Base-by-base conservation (phyloP, 2,888 invertebrate species). In the Uropetala carovei region DNA sequence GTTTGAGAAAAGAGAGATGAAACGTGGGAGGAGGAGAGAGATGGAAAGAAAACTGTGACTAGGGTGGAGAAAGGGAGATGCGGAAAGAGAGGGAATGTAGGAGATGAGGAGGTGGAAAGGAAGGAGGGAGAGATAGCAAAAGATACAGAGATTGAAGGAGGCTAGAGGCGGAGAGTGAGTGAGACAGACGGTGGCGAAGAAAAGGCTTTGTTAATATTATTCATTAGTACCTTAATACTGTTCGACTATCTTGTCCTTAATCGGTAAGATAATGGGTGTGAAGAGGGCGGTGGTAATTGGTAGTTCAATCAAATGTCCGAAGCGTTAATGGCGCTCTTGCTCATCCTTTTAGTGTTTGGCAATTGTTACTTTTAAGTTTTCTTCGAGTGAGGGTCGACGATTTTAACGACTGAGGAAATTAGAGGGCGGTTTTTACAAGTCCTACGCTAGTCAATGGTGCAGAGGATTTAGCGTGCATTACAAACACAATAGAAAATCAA, bases 151-250 rank as follows among this genome's bases (percentile, higher is more conserved):
- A 43, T 43, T 43, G 43, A n/a, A n/a, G n/a, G 43, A 43, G 43
- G 5, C 43, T 3, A 43, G 43, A 43, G 43, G 43, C 43, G 43
- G 11, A n/a, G n/a, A 83, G n/a, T 18, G 30, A 30, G 8, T 16
- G 82, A 16, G 43, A 82, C 82, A 18, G 82, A 16, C 30, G 16
- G 30, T 16, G 82, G 82, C 43, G 16, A 14, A 18, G 30, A 43
- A 43, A 43, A 30, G 82, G 30, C 43, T 16, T 14, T n/a, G 64
- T 64, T 89, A 86, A 59, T 60, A 86, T 60, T 60, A 89, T 89
- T 89, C 89, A 89, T 89, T 89, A 89, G 89, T 43, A 43, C 89
- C n/a, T 89, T 64, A 43, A 89, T 89, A 89, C 10, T 68, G 64
- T 64, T 89, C 64, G 60, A 27, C 5, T 13, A 43, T 43, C 43